Evolutionary conservation across 2,113 vertebrate genomes (phyloP).

Genomic region (Mustela nigripes): DNA sequence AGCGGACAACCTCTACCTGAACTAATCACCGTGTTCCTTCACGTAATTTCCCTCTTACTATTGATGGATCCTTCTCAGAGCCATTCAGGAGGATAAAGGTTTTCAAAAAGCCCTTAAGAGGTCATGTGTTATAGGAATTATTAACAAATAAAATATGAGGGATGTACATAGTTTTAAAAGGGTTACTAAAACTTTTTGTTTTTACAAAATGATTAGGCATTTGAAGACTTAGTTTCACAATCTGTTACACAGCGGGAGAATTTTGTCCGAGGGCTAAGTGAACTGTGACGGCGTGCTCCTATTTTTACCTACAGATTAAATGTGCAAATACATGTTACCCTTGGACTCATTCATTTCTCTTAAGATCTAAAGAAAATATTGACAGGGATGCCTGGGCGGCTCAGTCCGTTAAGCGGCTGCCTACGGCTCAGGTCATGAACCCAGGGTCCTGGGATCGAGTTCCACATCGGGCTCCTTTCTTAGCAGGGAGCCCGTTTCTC

Average conservation of each 20-base stretch:
- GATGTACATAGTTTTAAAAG: background rate
- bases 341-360: background rate
- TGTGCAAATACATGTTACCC: background rate
- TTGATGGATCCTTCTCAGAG: background rate
- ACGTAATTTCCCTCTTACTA: background rate
- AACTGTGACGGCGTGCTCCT: background rate
- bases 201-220: background rate
- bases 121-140: background rate
- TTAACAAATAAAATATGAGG: background rate
- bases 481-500: no score
- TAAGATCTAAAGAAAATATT: background rate
- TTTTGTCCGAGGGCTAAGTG: background rate
- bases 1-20: background rate
- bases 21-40: background rate
- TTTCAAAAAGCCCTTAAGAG: background rate
- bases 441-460: no score
- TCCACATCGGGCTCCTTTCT: no score
- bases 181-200: background rate
- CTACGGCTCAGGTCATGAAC: no score
- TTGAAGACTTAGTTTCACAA: background rate
- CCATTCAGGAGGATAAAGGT: background rate
- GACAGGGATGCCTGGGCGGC: background rate
- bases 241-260: background rate
- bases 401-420: no score
- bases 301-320: conserved; percentile 3